These are phyloP conservation scores for Mnemiopsis leidyi DNA, from an alignment of 37 sponge, comb jelly and placozoan species.

Conservation along the genomic window DNA sequence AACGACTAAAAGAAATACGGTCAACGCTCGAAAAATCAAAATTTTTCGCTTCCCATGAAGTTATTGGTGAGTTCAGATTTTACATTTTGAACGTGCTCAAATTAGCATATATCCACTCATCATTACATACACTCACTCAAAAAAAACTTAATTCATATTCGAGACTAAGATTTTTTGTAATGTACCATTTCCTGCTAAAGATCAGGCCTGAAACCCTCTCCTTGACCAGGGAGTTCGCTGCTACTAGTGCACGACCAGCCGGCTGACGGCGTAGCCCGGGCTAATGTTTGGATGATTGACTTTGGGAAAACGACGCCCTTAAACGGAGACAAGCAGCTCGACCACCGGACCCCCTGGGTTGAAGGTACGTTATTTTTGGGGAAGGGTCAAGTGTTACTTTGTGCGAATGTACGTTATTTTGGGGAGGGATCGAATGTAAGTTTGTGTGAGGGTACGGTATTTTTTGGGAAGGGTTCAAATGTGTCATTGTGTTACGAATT, in stretches of 20 bases:
- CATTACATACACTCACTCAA: no score
- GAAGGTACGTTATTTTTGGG: constrained; percentile 79
- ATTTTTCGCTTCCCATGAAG: constrained; percentile 87
- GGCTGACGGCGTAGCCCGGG: constrained; percentile 31
- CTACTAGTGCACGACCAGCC: constrained; percentile 86
- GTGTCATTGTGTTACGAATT: no score
- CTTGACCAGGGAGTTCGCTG: constrained; percentile 80
- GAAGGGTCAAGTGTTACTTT: no score
- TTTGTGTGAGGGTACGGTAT: no score
- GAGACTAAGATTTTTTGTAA: no score
- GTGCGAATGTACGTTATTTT: no score
- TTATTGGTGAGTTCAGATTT: constrained; percentile 68
- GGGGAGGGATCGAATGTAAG: no score
- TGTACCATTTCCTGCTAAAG: no score
- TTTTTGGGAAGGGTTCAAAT: no score
- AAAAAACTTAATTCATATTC: no score
- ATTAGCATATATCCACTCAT: no score
- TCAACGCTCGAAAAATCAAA: constrained; percentile 70
- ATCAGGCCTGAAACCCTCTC: background rate
- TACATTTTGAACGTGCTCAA: no score
- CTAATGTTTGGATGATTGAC: constrained; percentile 91
- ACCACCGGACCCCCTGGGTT: constrained; percentile 78
- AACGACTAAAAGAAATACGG: constrained; percentile 72
- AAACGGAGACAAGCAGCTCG: constrained; percentile 67
- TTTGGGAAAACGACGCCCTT: constrained; percentile 92